phyloP scores from a whole-genome alignment of 2,888 invertebrate genomes.

The Altica lythri region DNA sequence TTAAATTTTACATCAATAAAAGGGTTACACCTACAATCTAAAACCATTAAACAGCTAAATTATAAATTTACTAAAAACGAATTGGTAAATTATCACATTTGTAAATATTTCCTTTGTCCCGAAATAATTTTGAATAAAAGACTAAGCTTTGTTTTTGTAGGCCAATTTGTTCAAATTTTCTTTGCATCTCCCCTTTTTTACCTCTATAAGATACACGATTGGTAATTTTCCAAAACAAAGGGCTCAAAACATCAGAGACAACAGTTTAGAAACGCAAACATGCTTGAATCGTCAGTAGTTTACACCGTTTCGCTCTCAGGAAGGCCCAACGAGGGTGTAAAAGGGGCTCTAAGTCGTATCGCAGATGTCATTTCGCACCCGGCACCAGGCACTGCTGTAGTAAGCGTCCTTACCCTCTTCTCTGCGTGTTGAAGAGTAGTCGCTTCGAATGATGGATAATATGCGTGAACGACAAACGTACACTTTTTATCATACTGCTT shows the following conservation, averaged over 20 bases:
- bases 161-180: too few species aligned
- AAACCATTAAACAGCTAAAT: too few species aligned
- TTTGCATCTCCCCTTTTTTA: too few species aligned
- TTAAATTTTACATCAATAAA: too few species aligned
- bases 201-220: too few species aligned
- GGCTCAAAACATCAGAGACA: slow-evolving; percentile 9
- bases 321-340: slow-evolving; percentile 4
- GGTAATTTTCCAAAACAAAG: neutral
- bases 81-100: too few species aligned
- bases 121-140: too few species aligned
- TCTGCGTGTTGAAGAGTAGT: neutral
- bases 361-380: slow-evolving; percentile 11
- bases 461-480: slow-evolving; percentile 6
- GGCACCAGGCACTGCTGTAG: neutral
- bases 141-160: too few species aligned
- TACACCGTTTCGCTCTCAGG: slow-evolving; percentile 19
- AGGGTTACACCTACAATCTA: too few species aligned
- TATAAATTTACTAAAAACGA: too few species aligned
- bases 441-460: slow-evolving; percentile 5
- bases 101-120: too few species aligned
- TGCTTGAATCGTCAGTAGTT: slow-evolving; percentile 9
- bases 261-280: slow-evolving; percentile 19
- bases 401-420: too few species aligned
- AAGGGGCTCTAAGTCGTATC: slow-evolving; percentile 8
- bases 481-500: neutral